Evolutionary conservation across 2,888 invertebrate genomes (phyloP).

Genomic region (Ceramica pisi): DNA sequence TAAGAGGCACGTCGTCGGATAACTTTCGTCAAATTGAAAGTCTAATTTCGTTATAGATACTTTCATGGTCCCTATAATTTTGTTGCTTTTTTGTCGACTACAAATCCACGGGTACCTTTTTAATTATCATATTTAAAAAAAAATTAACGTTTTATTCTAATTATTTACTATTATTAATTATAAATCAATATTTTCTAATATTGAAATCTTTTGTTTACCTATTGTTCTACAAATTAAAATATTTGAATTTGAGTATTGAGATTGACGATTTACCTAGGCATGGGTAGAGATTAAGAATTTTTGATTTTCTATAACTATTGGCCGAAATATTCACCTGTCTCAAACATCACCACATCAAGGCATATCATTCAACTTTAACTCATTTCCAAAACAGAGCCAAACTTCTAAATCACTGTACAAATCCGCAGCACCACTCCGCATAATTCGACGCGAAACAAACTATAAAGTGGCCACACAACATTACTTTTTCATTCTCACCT

Average conservation of each 20-base stretch:
- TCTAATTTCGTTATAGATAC: conserved; percentile 39
- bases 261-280: background rate
- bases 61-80: conserved; percentile 3
- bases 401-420: conserved; percentile 5
- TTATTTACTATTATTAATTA: too few species aligned
- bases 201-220: too few species aligned
- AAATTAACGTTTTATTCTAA: too few species aligned
- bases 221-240: too few species aligned
- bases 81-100: background rate
- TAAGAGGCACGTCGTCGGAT: conserved; percentile 55
- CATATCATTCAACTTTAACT: background rate
- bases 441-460: conserved; percentile 43
- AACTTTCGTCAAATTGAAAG: conserved; percentile 36
- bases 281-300: too few species aligned
- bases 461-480: conserved; percentile 56
- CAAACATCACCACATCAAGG: conserved; percentile 10
- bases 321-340: background rate
- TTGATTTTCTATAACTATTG: background rate
- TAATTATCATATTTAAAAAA: too few species aligned
- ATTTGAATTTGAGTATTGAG: too few species aligned
- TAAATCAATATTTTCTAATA: too few species aligned
- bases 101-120: too few species aligned
- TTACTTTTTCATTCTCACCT: conserved; percentile 52
- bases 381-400: background rate
- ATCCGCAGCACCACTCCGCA: conserved; percentile 29